Evolutionary conservation across 2,888 invertebrate species (phyloP).

Genomic region (Cerastis rubricosa): DNA sequence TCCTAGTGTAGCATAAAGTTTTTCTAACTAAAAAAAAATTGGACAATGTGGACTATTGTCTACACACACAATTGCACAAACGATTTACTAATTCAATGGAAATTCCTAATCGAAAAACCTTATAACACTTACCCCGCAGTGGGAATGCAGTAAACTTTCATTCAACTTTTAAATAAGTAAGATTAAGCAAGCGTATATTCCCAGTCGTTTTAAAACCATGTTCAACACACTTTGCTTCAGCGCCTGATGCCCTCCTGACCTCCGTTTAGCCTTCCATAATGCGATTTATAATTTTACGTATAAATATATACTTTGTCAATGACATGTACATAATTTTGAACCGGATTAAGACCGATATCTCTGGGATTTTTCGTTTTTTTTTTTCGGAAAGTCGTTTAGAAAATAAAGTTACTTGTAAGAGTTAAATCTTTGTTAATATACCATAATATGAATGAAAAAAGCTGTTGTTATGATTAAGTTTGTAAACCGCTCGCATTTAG

Average conservation of each 20-base stretch:
- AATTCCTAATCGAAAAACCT: background rate
- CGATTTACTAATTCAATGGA: background rate
- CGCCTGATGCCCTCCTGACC: slow-evolving; percentile 42
- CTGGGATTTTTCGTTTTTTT: slow-evolving; percentile 9
- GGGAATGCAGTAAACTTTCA: background rate
- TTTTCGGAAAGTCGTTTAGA: slow-evolving; percentile 12
- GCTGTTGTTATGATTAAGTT: no score
- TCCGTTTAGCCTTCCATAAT: slow-evolving; percentile 36
- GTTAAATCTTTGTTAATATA: no score
- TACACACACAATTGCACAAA: no score
- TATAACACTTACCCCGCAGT: background rate
- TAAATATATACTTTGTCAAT: slow-evolving; percentile 50
- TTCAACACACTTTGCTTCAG: slow-evolving; percentile 26
- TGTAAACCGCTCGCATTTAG: no score
- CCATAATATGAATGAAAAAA: no score
- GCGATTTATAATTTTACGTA: slow-evolving; percentile 36
- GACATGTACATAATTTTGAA: slow-evolving; percentile 44
- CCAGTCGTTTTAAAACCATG: slow-evolving; percentile 14
- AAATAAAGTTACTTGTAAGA: background rate
- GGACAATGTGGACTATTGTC: no score
- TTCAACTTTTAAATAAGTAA: background rate
- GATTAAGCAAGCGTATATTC: slow-evolving; percentile 38
- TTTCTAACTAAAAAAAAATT: no score
- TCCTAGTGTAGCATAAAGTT: no score
- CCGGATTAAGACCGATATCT: slow-evolving; percentile 32